Percentiles rank a stretch among this genome's conserved stretches.
phyloP scores from a whole-genome alignment of 2,113 vertebrate species.

The Cebus imitator region DNA sequence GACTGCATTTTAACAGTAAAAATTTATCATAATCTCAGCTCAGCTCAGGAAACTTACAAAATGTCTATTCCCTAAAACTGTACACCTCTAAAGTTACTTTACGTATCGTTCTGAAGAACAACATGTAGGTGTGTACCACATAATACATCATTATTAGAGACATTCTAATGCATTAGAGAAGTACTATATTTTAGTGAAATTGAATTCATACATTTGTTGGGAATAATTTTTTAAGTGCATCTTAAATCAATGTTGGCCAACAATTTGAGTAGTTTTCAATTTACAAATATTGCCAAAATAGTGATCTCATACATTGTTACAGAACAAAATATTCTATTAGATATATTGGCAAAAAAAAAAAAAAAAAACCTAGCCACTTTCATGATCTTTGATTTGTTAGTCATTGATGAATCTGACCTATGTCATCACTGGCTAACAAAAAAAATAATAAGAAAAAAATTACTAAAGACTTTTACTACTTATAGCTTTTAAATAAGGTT shows the following conservation, averaged over 20 bases:
- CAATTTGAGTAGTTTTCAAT: background rate
- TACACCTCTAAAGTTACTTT: background rate
- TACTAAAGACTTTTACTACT: background rate
- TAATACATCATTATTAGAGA: background rate
- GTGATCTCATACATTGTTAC: background rate
- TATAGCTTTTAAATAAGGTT: background rate
- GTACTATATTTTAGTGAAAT: background rate
- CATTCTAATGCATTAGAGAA: background rate
- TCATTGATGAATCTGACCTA: background rate
- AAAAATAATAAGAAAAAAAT: constrained; percentile 1
- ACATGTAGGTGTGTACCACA: background rate
- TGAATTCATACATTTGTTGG: background rate
- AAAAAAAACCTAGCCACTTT: background rate
- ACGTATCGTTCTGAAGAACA: background rate
- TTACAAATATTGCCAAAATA: background rate
- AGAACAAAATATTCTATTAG: background rate
- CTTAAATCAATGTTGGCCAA: background rate
- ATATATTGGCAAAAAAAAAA: background rate
- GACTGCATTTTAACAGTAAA: background rate
- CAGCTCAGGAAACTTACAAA: background rate
- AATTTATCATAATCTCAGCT: background rate
- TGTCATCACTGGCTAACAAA: background rate
- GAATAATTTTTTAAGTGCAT: background rate
- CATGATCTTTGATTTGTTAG: background rate
- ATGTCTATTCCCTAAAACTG: background rate